Conservation (phyloP, 2,113 vertebrate species). For the Ptyas mucosa region DNA sequence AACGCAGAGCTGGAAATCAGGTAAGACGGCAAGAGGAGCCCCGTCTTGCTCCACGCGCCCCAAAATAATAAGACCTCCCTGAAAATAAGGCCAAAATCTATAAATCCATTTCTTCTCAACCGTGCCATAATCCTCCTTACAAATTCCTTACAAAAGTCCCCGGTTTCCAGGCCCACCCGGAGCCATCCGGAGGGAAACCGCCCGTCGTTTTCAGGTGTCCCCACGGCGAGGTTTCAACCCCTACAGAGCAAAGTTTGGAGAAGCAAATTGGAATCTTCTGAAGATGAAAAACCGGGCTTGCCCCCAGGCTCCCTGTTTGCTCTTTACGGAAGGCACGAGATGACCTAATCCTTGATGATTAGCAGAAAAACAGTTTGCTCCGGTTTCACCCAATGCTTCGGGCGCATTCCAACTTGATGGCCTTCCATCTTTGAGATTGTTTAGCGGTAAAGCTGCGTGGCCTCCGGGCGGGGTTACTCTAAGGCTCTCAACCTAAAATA, state of each 20-base stretch:
- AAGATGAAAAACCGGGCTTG: slow-evolving; percentile 36
- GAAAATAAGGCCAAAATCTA: no score
- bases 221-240: slow-evolving; percentile 25
- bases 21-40: no score
- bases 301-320: slow-evolving; percentile 45
- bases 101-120: background rate
- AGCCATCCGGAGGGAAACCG: background rate
- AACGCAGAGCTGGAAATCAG: no score
- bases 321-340: slow-evolving; percentile 29
- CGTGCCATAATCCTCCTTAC: background rate
- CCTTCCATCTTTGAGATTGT: slow-evolving; percentile 22
- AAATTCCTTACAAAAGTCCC: background rate
- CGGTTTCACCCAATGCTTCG: slow-evolving; percentile 44
- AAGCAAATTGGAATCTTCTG: slow-evolving; percentile 56
- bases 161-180: background rate
- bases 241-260: slow-evolving; percentile 51
- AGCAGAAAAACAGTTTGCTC: slow-evolving; percentile 61
- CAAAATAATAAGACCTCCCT: no score
- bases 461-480: slow-evolving; percentile 49
- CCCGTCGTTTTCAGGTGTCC: background rate
- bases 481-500: slow-evolving; percentile 44
- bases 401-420: slow-evolving; percentile 66
- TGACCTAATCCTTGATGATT: slow-evolving; percentile 41
- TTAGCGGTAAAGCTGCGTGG: slow-evolving; percentile 44
- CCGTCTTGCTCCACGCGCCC: no score